Conservation (phyloP, 2,888 invertebrate genomes). For the Aleiodes testaceus region DNA sequence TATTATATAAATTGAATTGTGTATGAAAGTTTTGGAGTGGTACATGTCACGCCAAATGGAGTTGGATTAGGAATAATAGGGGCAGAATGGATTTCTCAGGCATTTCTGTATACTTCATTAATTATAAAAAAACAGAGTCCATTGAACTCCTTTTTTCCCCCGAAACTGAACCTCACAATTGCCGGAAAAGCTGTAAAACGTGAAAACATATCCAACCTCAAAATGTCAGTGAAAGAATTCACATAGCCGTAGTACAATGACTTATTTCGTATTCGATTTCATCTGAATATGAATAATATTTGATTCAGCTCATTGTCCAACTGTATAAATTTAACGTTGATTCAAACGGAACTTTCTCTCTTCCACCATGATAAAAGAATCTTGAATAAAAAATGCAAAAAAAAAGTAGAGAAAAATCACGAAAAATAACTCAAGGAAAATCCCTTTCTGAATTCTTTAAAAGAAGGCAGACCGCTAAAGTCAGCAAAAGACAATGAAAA, state of each 20-base stretch:
- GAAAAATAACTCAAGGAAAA: conserved; percentile 28
- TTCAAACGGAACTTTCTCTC: background rate
- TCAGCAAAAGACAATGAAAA: conserved; percentile 66
- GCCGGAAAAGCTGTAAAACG: too few species aligned
- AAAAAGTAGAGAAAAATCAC: conserved; percentile 22
- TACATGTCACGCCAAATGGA: conserved; percentile 48
- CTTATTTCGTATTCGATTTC: too few species aligned
- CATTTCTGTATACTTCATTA: too few species aligned
- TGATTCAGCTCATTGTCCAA: conserved; percentile 3
- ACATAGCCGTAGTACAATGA: too few species aligned
- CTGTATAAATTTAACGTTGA: background rate
- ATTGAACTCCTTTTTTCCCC: too few species aligned
- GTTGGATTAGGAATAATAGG: conserved; percentile 22
- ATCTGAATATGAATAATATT: background rate
- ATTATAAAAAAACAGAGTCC: too few species aligned
- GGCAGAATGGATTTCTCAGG: too few species aligned
- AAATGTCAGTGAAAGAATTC: too few species aligned
- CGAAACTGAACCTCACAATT: too few species aligned
- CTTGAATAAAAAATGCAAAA: too few species aligned
- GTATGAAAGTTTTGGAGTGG: conserved; percentile 7
- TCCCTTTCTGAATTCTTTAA: conserved; percentile 8
- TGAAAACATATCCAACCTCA: too few species aligned
- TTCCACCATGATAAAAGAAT: background rate
- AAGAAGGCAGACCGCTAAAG: conserved; percentile 58
- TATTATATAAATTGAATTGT: conserved; percentile 28